Evolutionary conservation across 2,888 invertebrate species (phyloP), one percentile per base, ranked within the genome.

Genomic region (Drosophila quinaria): DNA sequence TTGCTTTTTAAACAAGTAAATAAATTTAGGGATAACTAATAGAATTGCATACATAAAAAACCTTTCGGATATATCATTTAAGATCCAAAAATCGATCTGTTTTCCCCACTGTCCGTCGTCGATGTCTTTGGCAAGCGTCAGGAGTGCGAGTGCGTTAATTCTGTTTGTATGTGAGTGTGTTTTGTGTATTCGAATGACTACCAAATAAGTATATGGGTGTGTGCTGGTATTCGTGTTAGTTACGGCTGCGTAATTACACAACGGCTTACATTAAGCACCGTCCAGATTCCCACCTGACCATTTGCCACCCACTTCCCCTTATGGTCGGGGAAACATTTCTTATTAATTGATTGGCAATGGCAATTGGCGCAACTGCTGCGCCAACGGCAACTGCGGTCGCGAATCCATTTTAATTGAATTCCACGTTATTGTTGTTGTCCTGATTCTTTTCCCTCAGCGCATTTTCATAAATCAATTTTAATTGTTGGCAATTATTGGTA

Each of bases 381-480:
- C 35, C 17, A 60, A 37, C 59, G 37, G 50, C 61, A 54, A 58
- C 55, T 77, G 70, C 73, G 60, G 70, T 59, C 39, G 56, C 65
- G 49, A 69, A 64, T 70, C 64, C 42, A 62, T 80, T 87, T 83
- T 85, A 83, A 87, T 84, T 84, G 87, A 84, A 86, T 88, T 86
- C 67, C 76, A 72, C 25, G 39, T 37, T 44, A 44, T 51, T 51
- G 58, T 33, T 64, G 58, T 25, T 42, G 35, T 54, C 11, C 6
- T 25, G 35, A 22, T 37, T 44, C 35, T 46, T 65, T 44, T 61
- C 41, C 47, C 59, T 25, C 33, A 25, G 15, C 69, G 66, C 74
- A 72, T 77, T 78, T 85, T 68, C 80, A 85, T 91, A 90, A 91
- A 90, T 91, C 91, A 89, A 83, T 78, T 91, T 90, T 90, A 90